phyloP scores from a whole-genome alignment of 2,113 vertebrate species.

The Anser cygnoides region DNA sequence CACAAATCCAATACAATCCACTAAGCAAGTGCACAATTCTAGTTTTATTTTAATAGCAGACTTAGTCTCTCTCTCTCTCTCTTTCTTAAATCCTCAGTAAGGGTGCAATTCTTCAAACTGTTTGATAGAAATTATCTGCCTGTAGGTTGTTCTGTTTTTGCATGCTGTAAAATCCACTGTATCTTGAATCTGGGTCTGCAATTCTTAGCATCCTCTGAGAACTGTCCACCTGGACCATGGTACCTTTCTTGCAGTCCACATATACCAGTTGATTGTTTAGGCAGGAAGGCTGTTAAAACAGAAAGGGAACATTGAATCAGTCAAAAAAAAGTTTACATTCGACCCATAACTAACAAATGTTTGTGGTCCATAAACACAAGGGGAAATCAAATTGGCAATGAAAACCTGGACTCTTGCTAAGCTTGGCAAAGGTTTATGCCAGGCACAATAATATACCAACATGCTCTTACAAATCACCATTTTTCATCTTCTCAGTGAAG shows the following conservation, averaged over 20 bases:
- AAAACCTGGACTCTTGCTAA: not conserved
- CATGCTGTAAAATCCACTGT: conserved; percentile 94
- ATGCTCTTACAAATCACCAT: not conserved
- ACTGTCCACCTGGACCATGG: conserved; percentile 85
- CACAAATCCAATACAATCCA: conserved; percentile 83
- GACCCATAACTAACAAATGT: not conserved
- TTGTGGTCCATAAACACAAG: not conserved
- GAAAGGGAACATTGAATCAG: not conserved
- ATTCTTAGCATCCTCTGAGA: conserved; percentile 89
- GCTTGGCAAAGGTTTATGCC: not conserved
- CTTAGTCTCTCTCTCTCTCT: conserved; percentile 65
- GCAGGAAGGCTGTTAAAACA: conserved; percentile 83
- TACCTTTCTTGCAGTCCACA: conserved; percentile 90
- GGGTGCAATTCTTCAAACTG: conserved; percentile 81
- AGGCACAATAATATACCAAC: not conserved
- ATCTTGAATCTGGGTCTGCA: conserved; percentile 88
- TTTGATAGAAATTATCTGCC: conserved; percentile 93
- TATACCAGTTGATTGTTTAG: conserved; percentile 90
- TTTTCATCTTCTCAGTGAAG: not conserved
- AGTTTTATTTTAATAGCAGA: conserved; percentile 82
- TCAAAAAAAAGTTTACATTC: not conserved
- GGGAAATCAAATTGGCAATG: not conserved
- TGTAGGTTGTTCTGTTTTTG: conserved; percentile 91
- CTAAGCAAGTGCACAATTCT: conserved; percentile 86
- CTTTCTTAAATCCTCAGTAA: conserved; percentile 53